Conservation (phyloP, 2,888 invertebrate genomes). For the Holacanthella duospinosa region DNA sequence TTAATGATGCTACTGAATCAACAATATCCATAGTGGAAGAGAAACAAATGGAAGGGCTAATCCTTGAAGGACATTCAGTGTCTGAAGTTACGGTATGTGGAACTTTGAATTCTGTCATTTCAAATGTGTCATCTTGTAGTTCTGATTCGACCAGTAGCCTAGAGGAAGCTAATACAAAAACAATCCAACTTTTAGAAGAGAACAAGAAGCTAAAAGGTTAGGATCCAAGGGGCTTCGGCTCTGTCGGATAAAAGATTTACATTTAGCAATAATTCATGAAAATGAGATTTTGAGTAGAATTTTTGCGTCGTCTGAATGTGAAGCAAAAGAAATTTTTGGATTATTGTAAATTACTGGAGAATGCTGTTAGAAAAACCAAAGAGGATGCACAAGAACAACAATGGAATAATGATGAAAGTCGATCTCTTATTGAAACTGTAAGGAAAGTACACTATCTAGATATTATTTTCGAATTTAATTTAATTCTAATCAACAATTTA, state of each 20-base stretch:
- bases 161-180: neutral
- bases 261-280: too few species aligned
- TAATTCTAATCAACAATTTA: too few species aligned
- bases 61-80: too few species aligned
- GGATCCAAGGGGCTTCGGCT: too few species aligned
- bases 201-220: neutral
- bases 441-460: too few species aligned
- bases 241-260: too few species aligned
- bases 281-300: neutral
- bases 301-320: neutral
- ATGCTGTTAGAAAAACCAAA: neutral
- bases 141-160: neutral
- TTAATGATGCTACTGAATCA: too few species aligned
- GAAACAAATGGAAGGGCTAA: too few species aligned
- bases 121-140: neutral
- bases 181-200: neutral
- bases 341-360: neutral
- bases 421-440: neutral
- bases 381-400: neutral
- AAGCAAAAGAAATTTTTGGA: constrained; percentile 2
- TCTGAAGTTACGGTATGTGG: too few species aligned
- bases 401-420: neutral
- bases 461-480: too few species aligned
- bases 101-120: neutral
- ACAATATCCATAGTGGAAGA: too few species aligned